Base-by-base conservation (phyloP, 2,797 vertebrate genomes). In the Sebastes itinus region DNA sequence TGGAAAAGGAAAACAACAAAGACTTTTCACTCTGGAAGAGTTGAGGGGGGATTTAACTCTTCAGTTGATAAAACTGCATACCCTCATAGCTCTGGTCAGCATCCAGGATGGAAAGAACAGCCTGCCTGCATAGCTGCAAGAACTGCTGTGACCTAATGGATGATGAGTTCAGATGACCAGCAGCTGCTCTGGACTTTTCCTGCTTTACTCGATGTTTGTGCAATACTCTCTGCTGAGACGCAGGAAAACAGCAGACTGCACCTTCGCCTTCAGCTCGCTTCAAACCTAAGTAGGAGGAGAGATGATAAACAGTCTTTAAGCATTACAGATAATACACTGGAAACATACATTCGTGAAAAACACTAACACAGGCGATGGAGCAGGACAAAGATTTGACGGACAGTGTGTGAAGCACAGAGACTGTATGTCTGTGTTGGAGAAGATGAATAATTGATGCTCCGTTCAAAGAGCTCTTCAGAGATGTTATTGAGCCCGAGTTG, bases 361-460 rank as follows among this genome's bases (percentile, higher is more conserved):
- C 12, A 38, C 13, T 38, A 38, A 38, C 35, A 14, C 35, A 13
- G 35, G 35, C 13, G 12, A 14, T 38, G 12, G 35, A 38, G 35
- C 13, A 38, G 35, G 35, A 14, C 35, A 14, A 14, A 38, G 35
- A 38, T 13, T 14, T 38, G 13, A 38, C 13, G 35, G 35, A 38
- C 2, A 38, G 35, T 14, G 13, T 38, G 35, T 38, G 35, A 38
- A 38, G 35, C 35, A 38, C 35, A 38, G 35, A 38, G 35, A 38
- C 35, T 2, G 2, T 14, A 5, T 38, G 22, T 25, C 33, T 33
- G 33, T 33, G 54, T 25, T 12, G 33, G 52, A 5, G 4, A 5
- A 38, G 69, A 73, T 73, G 70, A 82, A 78, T 78, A 52, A 78
- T 74, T 69, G 75, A 78, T 69, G 70, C 63, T 56, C 16, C 0